Evolutionary conservation across 1,140 invertebrate species (phyloP).

Genomic region (Trichonephila clavata): DNA sequence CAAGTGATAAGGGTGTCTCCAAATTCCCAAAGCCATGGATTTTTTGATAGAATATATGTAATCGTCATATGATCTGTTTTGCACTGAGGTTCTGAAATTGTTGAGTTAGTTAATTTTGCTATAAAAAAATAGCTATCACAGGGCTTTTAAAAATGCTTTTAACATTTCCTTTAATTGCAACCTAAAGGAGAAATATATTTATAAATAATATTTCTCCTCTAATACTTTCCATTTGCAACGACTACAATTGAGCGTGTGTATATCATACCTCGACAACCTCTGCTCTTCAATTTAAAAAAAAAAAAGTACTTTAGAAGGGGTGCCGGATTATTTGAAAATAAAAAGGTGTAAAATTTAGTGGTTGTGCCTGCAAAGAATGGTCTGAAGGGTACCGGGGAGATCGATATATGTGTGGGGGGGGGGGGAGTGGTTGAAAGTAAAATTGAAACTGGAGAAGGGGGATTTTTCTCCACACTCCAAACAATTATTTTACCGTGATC

Average conservation of each 20-base stretch:
- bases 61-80: too few species aligned
- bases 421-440: not conserved
- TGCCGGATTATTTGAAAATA: slow-evolving; percentile 7
- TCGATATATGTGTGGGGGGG: not conserved
- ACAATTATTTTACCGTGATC: slow-evolving; percentile 55
- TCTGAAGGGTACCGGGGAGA: not conserved
- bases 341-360: slow-evolving; percentile 40
- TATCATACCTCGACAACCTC: not conserved
- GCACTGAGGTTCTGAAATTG: too few species aligned
- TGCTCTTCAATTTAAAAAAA: not conserved
- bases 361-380: not conserved
- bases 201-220: not conserved
- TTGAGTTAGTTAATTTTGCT: too few species aligned
- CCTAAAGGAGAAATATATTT: too few species aligned
- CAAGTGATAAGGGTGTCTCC: too few species aligned
- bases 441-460: slow-evolving; percentile 50
- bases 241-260: not conserved
- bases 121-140: too few species aligned
- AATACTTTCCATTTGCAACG: not conserved
- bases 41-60: too few species aligned
- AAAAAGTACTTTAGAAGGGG: not conserved
- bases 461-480: slow-evolving; percentile 13
- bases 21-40: too few species aligned
- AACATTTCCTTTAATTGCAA: too few species aligned
- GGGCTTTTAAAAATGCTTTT: too few species aligned